These are phyloP conservation scores for Aleadryas rufinucha DNA, from an alignment of 2,113 vertebrate species.

Conservation along the genomic window DNA sequence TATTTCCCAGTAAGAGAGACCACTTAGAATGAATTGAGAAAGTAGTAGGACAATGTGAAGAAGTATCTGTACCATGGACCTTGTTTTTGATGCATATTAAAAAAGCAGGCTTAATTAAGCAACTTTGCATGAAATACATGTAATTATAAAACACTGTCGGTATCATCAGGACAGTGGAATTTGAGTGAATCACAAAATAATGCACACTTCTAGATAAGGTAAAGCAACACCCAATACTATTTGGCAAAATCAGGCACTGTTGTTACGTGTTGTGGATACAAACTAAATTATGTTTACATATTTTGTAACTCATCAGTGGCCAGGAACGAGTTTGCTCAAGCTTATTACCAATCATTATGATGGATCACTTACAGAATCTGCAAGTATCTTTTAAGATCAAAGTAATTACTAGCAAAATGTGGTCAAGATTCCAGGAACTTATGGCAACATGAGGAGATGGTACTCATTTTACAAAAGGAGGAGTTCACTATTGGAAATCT, in stretches of 20 bases:
- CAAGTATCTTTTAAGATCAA: neutral
- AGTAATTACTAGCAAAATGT: neutral
- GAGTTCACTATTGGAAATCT: neutral
- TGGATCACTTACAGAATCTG: neutral
- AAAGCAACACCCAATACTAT: neutral
- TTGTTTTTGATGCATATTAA: neutral
- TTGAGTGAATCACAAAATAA: constrained; percentile 2
- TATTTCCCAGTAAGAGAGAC: neutral
- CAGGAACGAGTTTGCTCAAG: neutral
- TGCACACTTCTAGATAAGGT: neutral
- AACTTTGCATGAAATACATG: neutral
- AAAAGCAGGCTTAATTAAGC: neutral
- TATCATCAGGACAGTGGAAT: neutral
- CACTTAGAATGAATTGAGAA: neutral
- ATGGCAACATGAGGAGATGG: neutral
- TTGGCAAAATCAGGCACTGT: neutral
- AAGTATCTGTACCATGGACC: neutral
- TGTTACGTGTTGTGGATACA: neutral
- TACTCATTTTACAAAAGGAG: neutral
- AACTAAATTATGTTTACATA: neutral
- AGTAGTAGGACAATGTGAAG: neutral
- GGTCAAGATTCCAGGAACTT: neutral
- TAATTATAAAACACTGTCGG: neutral
- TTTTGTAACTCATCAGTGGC: neutral
- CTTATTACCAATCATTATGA: neutral